Percentiles rank a stretch among this genome's conserved stretches.
Evolutionary conservation across 2,797 vertebrate species (phyloP).

Genomic region (Aplochiton taeniatus): DNA sequence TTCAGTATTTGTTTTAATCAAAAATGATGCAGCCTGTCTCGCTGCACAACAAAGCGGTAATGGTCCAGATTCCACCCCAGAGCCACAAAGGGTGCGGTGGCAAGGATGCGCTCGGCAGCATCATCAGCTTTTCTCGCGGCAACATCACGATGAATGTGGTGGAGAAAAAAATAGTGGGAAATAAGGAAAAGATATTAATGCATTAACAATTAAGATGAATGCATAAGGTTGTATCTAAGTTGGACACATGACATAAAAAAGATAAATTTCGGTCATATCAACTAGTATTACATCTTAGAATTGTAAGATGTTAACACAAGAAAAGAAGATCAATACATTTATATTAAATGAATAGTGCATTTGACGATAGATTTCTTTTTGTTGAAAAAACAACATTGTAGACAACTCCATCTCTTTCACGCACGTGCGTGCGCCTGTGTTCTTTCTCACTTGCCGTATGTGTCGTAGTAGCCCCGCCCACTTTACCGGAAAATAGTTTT

Average conservation of each 20-base stretch:
- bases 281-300: too few relatives aligned
- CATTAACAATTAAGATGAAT: too few relatives aligned
- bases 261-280: too few relatives aligned
- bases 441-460: slow-evolving; percentile 54
- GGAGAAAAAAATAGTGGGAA: slow-evolving; percentile 10
- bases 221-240: too few relatives aligned
- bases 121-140: slow-evolving; percentile 15
- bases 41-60: slow-evolving; percentile 48
- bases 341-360: too few relatives aligned
- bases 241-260: too few relatives aligned
- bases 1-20: background rate
- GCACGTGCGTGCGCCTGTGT: slow-evolving; percentile 25
- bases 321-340: too few relatives aligned
- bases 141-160: slow-evolving; percentile 26
- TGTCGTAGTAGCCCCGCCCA: slow-evolving; percentile 45
- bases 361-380: too few relatives aligned
- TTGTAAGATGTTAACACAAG: too few relatives aligned
- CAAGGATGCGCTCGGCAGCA: slow-evolving; percentile 13
- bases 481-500: slow-evolving; percentile 45
- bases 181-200: background rate
- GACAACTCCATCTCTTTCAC: too few relatives aligned
- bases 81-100: slow-evolving; percentile 38
- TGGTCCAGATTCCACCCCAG: slow-evolving; percentile 56
- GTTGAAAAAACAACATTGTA: too few relatives aligned
- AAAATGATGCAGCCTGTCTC: slow-evolving; percentile 24